Conservation (phyloP, 2,888 invertebrate genomes). For the Rhamphomyia laevipes region DNA sequence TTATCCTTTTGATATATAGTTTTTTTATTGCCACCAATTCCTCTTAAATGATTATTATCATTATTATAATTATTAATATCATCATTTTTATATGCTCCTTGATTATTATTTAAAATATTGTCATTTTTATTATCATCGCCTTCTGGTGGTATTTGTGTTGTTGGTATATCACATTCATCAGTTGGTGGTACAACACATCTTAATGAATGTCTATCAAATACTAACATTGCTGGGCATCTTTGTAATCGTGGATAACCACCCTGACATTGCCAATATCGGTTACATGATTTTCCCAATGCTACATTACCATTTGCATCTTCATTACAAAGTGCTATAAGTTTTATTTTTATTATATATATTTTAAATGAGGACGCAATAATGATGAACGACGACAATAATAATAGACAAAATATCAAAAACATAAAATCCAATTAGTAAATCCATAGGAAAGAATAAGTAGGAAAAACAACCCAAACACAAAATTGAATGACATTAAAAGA, state of each 20-base stretch:
- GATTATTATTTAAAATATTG: not conserved
- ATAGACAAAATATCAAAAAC: not conserved
- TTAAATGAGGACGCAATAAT: too few species aligned
- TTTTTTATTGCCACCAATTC: constrained; percentile 1
- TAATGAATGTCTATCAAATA: constrained; percentile 70
- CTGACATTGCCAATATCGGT: constrained; percentile 89
- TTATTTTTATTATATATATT: not conserved
- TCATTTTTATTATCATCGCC: constrained; percentile 33
- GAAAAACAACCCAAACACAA: constrained; percentile 6
- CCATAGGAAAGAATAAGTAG: constrained; percentile 2
- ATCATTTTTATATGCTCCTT: not conserved
- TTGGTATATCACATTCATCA: constrained; percentile 76
- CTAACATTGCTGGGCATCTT: constrained; percentile 81
- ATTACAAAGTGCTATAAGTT: constrained; percentile 69
- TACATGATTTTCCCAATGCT: constrained; percentile 82
- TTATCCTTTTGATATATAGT: constrained; percentile 19
- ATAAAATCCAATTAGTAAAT: constrained; percentile 7
- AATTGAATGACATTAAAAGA: not conserved
- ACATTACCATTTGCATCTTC: constrained; percentile 87
- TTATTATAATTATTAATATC: constrained; percentile 11
- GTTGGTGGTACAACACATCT: constrained; percentile 83
- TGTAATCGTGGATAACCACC: constrained; percentile 86
- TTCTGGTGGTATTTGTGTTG: constrained; percentile 54
- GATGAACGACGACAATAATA: too few species aligned
- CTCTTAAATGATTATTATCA: constrained; percentile 18